Evolutionary conservation across 2,113 vertebrate genomes (phyloP).

Genomic region (Synodontis membranacea): DNA sequence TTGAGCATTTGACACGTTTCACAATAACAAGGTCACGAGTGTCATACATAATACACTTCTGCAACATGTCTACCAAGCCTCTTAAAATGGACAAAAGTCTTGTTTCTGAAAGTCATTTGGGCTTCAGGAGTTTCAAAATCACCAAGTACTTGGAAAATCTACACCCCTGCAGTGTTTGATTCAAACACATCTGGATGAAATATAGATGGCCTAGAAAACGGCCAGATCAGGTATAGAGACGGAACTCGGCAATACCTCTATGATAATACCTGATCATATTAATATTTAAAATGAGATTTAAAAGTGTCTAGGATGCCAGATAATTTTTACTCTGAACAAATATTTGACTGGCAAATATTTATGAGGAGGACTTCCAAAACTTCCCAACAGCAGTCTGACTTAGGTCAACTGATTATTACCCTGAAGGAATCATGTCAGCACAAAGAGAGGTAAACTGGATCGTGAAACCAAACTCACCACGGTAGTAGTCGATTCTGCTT

Average conservation of each 20-base stretch:
- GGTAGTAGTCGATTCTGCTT: constrained; percentile 76
- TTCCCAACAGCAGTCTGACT: not conserved
- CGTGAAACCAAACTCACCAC: constrained; percentile 61
- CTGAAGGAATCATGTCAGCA: not conserved
- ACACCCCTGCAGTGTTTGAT: not conserved
- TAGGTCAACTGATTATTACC: not conserved
- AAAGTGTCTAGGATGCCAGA: not conserved
- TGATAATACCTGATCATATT: no score
- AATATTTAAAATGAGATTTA: not conserved
- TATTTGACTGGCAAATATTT: not conserved
- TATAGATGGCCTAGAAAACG: not conserved
- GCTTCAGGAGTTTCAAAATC: not conserved
- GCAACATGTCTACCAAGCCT: not conserved
- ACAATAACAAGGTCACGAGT: not conserved
- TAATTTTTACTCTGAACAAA: not conserved
- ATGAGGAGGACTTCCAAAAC: not conserved
- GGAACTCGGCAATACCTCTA: no score
- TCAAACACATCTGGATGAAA: not conserved
- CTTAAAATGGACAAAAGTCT: not conserved
- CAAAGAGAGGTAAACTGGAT: not conserved
- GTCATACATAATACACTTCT: not conserved
- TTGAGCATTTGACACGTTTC: not conserved
- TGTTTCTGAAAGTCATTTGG: not conserved
- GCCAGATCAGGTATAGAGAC: not conserved
- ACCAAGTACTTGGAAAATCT: not conserved